These are phyloP conservation scores for Cremastobaeus sp. DNA, from an alignment of 2,888 invertebrate genomes.

Conservation along the genomic window DNA sequence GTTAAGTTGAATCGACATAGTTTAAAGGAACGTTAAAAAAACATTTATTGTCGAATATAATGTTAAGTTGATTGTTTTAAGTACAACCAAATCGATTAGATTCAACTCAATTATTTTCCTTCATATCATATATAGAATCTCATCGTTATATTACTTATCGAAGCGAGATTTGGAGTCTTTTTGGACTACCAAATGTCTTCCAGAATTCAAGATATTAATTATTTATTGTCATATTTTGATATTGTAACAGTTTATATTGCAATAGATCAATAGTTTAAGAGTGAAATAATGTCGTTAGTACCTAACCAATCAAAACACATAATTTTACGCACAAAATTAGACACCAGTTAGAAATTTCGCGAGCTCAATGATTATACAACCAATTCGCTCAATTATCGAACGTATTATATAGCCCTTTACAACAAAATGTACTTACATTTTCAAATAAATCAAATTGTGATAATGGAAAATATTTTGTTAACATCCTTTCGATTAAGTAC, in stretches of 20 bases:
- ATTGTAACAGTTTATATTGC: too few relatives aligned
- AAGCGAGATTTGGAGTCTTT: conserved; percentile 31
- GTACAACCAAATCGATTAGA: neutral
- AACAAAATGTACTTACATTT: conserved; percentile 26
- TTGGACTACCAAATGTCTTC: conserved; percentile 68
- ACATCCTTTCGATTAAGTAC: too few relatives aligned
- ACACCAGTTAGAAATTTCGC: conserved; percentile 1
- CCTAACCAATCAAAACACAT: too few relatives aligned
- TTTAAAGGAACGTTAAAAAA: too few relatives aligned
- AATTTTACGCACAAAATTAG: too few relatives aligned
- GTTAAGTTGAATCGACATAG: too few relatives aligned
- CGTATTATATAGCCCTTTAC: neutral
- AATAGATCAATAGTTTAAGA: too few relatives aligned
- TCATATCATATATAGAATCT: neutral
- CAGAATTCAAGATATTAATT: conserved; percentile 73
- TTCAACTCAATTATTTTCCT: conserved; percentile 1
- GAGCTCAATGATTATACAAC: conserved; percentile 11
- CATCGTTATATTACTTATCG: neutral
- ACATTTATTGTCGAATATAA: neutral
- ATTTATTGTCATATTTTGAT: too few relatives aligned
- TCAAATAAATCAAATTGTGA: conserved; percentile 29
- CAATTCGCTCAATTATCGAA: conserved; percentile 22
- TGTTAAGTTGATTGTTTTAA: neutral
- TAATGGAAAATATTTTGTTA: conserved; percentile 1
- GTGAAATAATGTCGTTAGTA: too few relatives aligned